Evolutionary conservation across 1,140 invertebrate species (phyloP), one percentile per base, ranked within the genome.

Genomic region (Pemphigus obesinymphae): DNA sequence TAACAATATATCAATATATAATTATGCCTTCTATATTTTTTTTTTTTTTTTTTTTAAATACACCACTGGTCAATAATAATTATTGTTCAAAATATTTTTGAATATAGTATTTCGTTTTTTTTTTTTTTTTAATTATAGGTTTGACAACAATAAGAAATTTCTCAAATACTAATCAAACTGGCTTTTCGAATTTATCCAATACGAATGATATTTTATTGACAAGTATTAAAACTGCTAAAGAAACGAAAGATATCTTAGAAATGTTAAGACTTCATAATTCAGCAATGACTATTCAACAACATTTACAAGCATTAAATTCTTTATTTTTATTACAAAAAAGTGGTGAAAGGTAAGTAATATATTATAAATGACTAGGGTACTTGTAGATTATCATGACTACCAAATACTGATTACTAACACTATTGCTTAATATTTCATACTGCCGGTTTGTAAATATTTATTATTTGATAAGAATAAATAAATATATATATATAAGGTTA

Each of bases 231-330:
- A 73, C 10, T 29, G 63, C 82, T 31, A 81, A 43, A 29, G 20
- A 83, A 53, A 73, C 82, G 10, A 31, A 34, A 68, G 75, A 83
- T 66, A 50, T 84, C 1, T 40, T 84, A 15, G 31, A 83, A 45
- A 50, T 82, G 15, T 43, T 84, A 63, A 66, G 80, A 17, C 26
- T 48, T 82, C 82, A 84, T 82, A 82, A 73, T 23, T 26, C 76
- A 58, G 83, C 58, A 37, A 84, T 83, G 85, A 85, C 72, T 55
- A 37, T 13, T 15, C 82, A 15, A 31, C 84, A 83, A 68, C 26
- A 84, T 26, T 50, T 84, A 31, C 78, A 84, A 75, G 83, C 82
- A 63, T 43, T 84, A 17, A 68, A 53, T 53, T 48, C 48, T 40
- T 37, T 84, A 20, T 83, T 82, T 72, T 20, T 40, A 7, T 34